Evolutionary conservation across 1,140 invertebrate genomes (phyloP).

Genomic region (Brachionus rotundiformis): DNA sequence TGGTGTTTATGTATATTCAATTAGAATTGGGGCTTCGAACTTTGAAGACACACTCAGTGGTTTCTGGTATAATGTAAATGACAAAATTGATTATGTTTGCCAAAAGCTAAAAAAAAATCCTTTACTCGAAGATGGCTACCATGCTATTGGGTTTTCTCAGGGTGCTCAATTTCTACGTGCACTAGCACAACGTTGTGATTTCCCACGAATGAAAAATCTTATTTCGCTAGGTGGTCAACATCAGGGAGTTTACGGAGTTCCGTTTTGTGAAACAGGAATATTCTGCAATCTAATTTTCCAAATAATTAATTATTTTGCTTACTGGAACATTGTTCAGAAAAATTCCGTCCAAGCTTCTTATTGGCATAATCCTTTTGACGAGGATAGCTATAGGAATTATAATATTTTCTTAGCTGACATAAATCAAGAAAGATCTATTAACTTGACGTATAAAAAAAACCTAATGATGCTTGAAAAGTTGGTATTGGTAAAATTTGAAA

Average conservation of each 20-base stretch:
- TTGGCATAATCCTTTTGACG: slow-evolving; percentile 88
- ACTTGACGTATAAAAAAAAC: slow-evolving; percentile 72
- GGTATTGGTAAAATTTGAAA: slow-evolving; percentile 85
- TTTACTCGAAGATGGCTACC: not conserved
- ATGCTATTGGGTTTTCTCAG: slow-evolving; percentile 16
- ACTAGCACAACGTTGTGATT: slow-evolving; percentile 84
- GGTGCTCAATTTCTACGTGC: slow-evolving; percentile 70
- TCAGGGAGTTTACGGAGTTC: slow-evolving; percentile 80
- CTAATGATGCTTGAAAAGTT: slow-evolving; percentile 79
- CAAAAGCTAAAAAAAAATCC: not conserved
- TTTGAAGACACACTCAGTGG: not conserved
- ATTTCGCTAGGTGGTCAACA: slow-evolving; percentile 96
- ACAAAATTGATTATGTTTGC: slow-evolving; percentile 6
- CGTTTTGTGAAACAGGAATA: slow-evolving; percentile 67
- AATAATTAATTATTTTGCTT: slow-evolving; percentile 82
- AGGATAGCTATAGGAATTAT: slow-evolving; percentile 73
- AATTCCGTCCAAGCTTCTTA: slow-evolving; percentile 87
- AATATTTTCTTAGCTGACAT: slow-evolving; percentile 91
- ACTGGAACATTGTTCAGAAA: slow-evolving; percentile 65
- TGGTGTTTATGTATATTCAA: slow-evolving; percentile 23
- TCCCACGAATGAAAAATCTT: slow-evolving; percentile 78
- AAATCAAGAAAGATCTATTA: slow-evolving; percentile 81
- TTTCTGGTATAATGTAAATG: slow-evolving; percentile 14
- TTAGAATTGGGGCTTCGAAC: not conserved
- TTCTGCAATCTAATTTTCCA: slow-evolving; percentile 79